Base-by-base conservation (phyloP, 2,888 invertebrate genomes). In the Drosophila mulleri region DNA sequence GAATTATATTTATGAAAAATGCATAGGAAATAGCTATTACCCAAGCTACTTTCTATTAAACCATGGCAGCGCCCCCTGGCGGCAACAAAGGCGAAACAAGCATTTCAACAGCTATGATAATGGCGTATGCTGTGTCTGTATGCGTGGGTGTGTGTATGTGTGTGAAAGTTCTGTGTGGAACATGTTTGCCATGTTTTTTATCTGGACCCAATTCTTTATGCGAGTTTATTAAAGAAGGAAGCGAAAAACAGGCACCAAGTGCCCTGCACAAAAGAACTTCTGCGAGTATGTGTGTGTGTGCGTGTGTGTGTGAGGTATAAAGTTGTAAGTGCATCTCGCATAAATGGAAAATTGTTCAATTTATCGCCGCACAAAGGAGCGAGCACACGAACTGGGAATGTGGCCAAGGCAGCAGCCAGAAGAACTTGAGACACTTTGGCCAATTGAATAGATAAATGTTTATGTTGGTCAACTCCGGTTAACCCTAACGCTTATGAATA, bases 321-420 rank as follows among this genome's bases (percentile, higher is more conserved):
- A 78, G 72, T 78, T 80, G 54, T 72, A 80, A 80, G 67, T 78
- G 80, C 83, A 88, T 78, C 85, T 83, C 72, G 63, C 81, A 73
- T 80, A 88, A 88, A 86, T 88, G 68, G 75, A 75, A 83, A 83
- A 83, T 73, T 78, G 78, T 83, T 80, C 80, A 88, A 83, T 88
- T 82, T 88, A 88, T 78, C 65, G 75, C 69, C 58, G 64, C 70
- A 85, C 80, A 81, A 85, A 82, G 41, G 41, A 41, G 41, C 41
- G n/a, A 41, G 41, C 41, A 41, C 16, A 14, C 52, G 52, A 61
- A 39, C 26, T 20, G 42, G 37, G 32, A 58, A 68, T 61, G 41
- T 50, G 64, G 67, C 58, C 60, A 47, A 44, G 54, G 54, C 37
- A 42, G 39, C 47, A 65, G 56, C 67, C 12, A 37, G 42, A 54